Conservation (phyloP, 1,140 invertebrate species). For the Tachypleus tridentatus region DNA sequence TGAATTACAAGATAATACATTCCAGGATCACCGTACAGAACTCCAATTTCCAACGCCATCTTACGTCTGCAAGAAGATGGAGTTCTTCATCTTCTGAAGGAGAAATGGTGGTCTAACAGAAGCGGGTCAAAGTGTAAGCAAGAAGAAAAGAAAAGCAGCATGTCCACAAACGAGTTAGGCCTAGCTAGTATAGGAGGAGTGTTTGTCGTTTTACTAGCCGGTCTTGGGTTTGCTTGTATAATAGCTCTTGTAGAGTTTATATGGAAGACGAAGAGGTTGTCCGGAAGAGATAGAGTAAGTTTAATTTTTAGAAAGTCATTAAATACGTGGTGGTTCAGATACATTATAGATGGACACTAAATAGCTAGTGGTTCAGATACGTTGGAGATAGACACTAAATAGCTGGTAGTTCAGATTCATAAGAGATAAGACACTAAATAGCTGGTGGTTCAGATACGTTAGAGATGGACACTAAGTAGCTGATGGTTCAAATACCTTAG, state of each 20-base stretch:
- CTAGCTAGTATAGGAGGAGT: conserved; percentile 38
- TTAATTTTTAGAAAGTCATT: neutral
- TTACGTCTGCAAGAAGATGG: conserved; percentile 38
- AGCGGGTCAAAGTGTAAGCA: conserved; percentile 19
- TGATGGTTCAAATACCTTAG: too few species aligned
- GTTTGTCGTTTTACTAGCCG: conserved; percentile 39
- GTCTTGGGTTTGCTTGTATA: conserved; percentile 30
- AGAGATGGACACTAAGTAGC: too few species aligned
- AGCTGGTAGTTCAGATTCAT: too few species aligned
- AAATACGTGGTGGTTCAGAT: too few species aligned
- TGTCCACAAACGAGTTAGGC: conserved; percentile 22
- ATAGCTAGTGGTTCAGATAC: too few species aligned
- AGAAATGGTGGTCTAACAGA: conserved; percentile 25
- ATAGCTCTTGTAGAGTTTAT: conserved; percentile 22
- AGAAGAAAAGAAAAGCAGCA: conserved; percentile 20
- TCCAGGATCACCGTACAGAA: conserved; percentile 35
- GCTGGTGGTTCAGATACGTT: too few species aligned
- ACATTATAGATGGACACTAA: too few species aligned
- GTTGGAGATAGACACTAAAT: too few species aligned
- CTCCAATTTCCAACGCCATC: conserved; percentile 35
- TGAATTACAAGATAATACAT: neutral
- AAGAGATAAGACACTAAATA: too few species aligned
- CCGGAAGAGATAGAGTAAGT: conserved; percentile 21
- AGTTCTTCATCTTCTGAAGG: conserved; percentile 34
- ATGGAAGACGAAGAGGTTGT: conserved; percentile 23